A percentile compares a stretch with the other conserved stretches of the same genome.
phyloP scores from a whole-genome alignment of 2,888 invertebrate species.

The Thera obeliscata region DNA sequence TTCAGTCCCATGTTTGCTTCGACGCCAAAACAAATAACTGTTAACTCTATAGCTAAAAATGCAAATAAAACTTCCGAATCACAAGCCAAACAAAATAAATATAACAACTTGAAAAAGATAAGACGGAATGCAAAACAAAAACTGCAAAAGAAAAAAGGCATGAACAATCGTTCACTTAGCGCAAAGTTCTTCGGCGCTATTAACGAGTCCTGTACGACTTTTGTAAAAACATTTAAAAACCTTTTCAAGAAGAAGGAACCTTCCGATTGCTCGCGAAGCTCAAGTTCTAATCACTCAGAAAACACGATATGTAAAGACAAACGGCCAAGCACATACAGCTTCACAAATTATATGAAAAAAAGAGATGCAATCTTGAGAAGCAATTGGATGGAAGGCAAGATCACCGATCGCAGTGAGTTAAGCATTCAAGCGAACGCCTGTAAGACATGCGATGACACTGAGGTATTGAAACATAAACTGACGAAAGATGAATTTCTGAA shows the following conservation, averaged over 20 bases:
- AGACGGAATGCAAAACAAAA: constrained; percentile 29
- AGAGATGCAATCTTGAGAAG: constrained; percentile 55
- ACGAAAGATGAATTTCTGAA: constrained; percentile 58
- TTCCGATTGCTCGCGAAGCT: constrained; percentile 5
- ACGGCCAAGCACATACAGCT: constrained; percentile 58
- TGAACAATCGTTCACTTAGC: constrained; percentile 55
- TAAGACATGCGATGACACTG: constrained; percentile 68
- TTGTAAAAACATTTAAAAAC: constrained; percentile 66
- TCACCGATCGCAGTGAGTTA: constrained; percentile 23
- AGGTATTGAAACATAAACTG: constrained; percentile 59
- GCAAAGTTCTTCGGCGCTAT: constrained; percentile 63
- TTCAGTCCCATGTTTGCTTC: constrained; percentile 62
- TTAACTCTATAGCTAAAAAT: constrained; percentile 15
- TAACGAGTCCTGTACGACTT: constrained; percentile 68
- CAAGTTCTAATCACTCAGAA: constrained; percentile 8
- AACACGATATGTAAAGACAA: constrained; percentile 20
- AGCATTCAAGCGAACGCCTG: constrained; percentile 52
- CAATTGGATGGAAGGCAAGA: constrained; percentile 29
- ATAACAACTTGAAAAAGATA: constrained; percentile 20
- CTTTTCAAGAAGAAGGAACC: constrained; percentile 55
- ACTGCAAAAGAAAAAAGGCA: constrained; percentile 36
- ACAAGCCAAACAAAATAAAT: constrained; percentile 22
- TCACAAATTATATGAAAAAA: constrained; percentile 67
- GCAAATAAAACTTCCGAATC: constrained; percentile 13
- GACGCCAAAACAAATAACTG: constrained; percentile 54